Conservation (phyloP, 2,797 vertebrate species). For the Silurus aristotelis region DNA sequence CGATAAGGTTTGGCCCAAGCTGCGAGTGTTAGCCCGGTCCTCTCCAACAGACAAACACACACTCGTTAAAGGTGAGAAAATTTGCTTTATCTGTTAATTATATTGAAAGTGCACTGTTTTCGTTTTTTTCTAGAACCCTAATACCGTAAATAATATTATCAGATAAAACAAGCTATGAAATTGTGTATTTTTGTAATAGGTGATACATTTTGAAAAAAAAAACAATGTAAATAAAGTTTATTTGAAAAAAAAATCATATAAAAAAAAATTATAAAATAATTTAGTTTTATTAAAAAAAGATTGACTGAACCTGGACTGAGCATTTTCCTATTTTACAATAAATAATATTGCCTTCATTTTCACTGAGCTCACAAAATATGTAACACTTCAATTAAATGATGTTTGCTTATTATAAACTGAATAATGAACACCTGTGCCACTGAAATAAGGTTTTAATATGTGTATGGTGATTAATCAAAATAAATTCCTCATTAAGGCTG, state of each 20-base stretch:
- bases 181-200: background rate
- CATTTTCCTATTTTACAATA: background rate
- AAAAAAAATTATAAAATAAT: background rate
- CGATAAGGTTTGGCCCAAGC: slow-evolving; percentile 89
- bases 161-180: background rate
- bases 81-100: slow-evolving; percentile 1
- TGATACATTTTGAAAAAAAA: background rate
- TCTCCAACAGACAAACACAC: slow-evolving; percentile 86
- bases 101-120: background rate
- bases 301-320: background rate
- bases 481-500: background rate
- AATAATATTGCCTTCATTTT: background rate
- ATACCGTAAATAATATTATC: background rate
- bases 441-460: background rate
- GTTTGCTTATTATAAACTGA: background rate
- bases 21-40: slow-evolving; percentile 81
- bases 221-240: background rate
- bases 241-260: too few species aligned
- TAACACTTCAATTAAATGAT: background rate
- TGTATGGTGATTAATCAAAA: background rate
- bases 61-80: slow-evolving; percentile 80
- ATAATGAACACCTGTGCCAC: background rate
- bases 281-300: background rate
- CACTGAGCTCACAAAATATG: background rate
- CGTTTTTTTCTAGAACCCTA: background rate